phyloP scores from a whole-genome alignment of 2,797 vertebrate species.

The Phaenicophaeus curvirostris region DNA sequence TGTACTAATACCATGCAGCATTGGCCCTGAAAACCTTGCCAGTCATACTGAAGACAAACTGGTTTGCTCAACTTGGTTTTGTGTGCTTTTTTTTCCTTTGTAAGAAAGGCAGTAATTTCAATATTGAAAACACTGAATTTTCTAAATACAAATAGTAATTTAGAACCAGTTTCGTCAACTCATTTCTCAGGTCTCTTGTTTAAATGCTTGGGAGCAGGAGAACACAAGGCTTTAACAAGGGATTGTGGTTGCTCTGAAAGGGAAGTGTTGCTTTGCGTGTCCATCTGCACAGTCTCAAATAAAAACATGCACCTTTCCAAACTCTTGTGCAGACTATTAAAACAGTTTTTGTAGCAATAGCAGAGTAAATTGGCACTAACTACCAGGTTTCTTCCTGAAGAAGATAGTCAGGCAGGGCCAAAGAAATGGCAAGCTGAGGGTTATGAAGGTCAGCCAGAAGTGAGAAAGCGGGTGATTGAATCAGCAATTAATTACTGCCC shows the following conservation, averaged over 20 bases:
- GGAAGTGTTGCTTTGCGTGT: neutral
- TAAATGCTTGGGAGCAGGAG: neutral
- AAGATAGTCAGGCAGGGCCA: neutral
- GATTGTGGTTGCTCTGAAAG: neutral
- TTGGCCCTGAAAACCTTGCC: neutral
- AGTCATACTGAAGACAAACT: neutral
- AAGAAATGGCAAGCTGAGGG: neutral
- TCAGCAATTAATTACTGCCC: constrained; percentile 29
- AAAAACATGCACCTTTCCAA: neutral
- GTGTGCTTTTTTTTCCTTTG: too few relatives aligned
- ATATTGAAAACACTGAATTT: neutral
- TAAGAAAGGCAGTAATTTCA: neutral
- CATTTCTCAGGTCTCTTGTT: neutral
- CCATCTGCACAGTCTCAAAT: neutral
- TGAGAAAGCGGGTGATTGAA: neutral
- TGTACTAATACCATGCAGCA: neutral
- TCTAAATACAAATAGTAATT: neutral
- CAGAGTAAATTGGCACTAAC: accelerated
- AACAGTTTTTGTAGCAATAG: neutral
- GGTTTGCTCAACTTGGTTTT: neutral
- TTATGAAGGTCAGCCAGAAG: neutral
- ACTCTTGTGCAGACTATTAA: accelerated
- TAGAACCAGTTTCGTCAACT: neutral
- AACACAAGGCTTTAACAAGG: neutral
- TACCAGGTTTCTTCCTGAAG: neutral